Conservation (phyloP, 2,888 invertebrate genomes). For the Geophilus truncorum region DNA sequence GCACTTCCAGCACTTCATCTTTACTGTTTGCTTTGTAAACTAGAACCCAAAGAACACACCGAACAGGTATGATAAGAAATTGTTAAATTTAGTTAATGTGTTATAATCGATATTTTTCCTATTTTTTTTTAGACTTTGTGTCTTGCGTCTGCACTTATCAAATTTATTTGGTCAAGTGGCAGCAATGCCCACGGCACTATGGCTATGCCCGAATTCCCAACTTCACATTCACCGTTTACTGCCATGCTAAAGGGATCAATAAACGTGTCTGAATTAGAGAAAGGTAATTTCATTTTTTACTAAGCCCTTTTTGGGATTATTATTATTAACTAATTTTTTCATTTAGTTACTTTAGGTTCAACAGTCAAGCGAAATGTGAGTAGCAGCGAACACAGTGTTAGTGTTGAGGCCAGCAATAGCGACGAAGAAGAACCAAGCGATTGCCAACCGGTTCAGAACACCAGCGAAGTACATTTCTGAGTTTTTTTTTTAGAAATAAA, state of each 20-base stretch:
- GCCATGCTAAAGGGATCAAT: slow-evolving; percentile 41
- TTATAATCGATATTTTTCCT: not conserved
- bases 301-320: too few relatives aligned
- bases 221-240: slow-evolving; percentile 41
- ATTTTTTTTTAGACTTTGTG: slow-evolving; percentile 66
- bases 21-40: slow-evolving; percentile 74
- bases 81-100: too few relatives aligned
- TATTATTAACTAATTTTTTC: not conserved
- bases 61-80: slow-evolving; percentile 83
- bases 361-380: slow-evolving; percentile 48
- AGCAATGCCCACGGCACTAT: slow-evolving; percentile 40
- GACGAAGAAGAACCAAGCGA: slow-evolving; percentile 58
- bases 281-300: slow-evolving; percentile 36
- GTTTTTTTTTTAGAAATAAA: not conserved
- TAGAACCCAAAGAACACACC: slow-evolving; percentile 86
- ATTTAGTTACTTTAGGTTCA: slow-evolving; percentile 11
- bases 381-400: slow-evolving; percentile 73
- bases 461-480: slow-evolving; percentile 37
- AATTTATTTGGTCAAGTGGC: slow-evolving; percentile 80
- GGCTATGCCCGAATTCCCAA: slow-evolving; percentile 37
- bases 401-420: slow-evolving; percentile 73
- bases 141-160: slow-evolving; percentile 80
- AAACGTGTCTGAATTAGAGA: slow-evolving; percentile 41
- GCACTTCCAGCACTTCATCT: slow-evolving; percentile 82
- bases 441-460: slow-evolving; percentile 38